A percentile compares a stretch with the other conserved stretches of the same genome.
Conservation (phyloP, 2,888 invertebrate species). For the Cephonodes hylas region DNA sequence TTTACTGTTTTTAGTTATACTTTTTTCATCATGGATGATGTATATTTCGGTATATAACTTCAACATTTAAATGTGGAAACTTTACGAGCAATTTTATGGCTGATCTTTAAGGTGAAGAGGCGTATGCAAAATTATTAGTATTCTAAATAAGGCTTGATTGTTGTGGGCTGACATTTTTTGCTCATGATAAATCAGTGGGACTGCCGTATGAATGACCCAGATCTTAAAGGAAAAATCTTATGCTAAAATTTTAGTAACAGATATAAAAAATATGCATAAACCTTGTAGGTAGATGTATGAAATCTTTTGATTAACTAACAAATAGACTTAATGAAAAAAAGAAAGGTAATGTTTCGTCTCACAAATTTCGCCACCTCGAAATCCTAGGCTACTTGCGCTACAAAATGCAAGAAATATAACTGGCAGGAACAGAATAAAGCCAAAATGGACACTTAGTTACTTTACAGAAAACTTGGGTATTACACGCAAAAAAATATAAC, state of each 20-base stretch:
- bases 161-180: background rate
- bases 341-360: no score
- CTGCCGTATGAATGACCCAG: background rate
- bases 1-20: no score
- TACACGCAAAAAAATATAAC: conserved; percentile 8
- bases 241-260: no score
- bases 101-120: no score
- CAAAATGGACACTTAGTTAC: background rate
- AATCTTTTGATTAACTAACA: no score
- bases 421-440: background rate
- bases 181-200: background rate
- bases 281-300: no score
- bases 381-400: background rate
- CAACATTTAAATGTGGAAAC: no score
- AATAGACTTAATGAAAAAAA: no score
- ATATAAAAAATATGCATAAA: no score
- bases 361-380: background rate
- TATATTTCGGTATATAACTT: no score
- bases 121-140: background rate
- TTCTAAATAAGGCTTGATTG: background rate
- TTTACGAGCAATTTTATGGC: no score
- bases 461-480: conserved; percentile 7
- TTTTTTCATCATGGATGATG: no score
- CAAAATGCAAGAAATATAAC: background rate
- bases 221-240: background rate